These are phyloP conservation scores for Macrocentrus cingulum DNA, from an alignment of 1,140 invertebrate species.

Conservation along the genomic window DNA sequence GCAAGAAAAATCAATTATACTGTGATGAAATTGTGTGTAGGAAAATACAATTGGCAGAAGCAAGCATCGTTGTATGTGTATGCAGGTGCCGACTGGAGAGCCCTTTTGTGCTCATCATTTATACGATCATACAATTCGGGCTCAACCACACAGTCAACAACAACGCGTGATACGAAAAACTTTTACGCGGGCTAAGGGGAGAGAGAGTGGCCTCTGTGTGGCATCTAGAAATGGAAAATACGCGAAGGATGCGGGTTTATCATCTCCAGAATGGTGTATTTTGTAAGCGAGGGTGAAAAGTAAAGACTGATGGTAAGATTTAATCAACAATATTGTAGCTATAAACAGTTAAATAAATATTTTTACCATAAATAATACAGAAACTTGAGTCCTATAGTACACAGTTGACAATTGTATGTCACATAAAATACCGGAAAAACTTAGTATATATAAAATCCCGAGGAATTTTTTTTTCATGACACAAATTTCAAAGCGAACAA, in stretches of 20 bases:
- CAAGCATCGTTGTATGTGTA: not conserved
- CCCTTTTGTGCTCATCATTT: conserved; percentile 21
- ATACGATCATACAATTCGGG: conserved; percentile 21
- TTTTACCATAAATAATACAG: not conserved
- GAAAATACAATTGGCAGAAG: conserved; percentile 2
- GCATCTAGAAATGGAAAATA: conserved; percentile 6
- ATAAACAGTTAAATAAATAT: not conserved
- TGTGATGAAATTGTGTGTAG: not conserved
- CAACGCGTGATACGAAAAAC: conserved; percentile 19
- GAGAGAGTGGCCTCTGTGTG: not conserved
- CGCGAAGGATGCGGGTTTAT: not conserved
- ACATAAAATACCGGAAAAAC: too few relatives aligned
- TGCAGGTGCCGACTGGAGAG: conserved; percentile 17
- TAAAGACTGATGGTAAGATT: too few relatives aligned
- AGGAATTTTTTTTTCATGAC: not conserved
- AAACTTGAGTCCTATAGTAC: too few relatives aligned
- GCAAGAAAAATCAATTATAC: too few relatives aligned
- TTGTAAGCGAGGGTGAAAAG: not conserved
- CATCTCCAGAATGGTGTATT: not conserved
- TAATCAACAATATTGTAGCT: too few relatives aligned
- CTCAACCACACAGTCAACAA: conserved; percentile 22
- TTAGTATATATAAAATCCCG: not conserved
- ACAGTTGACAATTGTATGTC: too few relatives aligned
- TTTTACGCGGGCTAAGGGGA: conserved; percentile 18
- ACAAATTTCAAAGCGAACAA: not conserved